Evolutionary conservation across 2,797 vertebrate species (phyloP), one percentile per base, ranked within the genome.

Genomic region (Xenentodon cancila): DNA sequence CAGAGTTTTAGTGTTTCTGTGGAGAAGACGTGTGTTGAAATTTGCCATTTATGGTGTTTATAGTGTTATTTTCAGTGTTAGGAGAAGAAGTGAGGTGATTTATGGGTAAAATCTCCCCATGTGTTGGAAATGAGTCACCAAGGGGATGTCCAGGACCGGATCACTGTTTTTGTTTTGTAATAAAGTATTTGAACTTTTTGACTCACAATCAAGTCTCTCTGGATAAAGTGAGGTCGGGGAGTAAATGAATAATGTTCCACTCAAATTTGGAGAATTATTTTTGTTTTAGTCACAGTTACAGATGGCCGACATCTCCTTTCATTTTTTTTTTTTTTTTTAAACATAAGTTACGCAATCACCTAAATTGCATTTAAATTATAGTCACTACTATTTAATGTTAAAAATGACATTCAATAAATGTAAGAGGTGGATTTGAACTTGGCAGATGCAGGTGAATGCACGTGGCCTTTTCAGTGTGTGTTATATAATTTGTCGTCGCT

Each of bases 131-230:
- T 58, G 63, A 62, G 56, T 69, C 20, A n/a, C 34, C 5, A 46
- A 58, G 16, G 9, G 19, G 59, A 7, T 63, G 60, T 75, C 60
- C 67, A 52, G 59, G 80, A 68, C 59, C 66, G 66, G 17, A 79
- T 75, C 25, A 59, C 40, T 71, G 52, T 32, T 73, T 76, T 78
- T 79, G 48, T n/a, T 84, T 85, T 74, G 42, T 74, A 84, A 84
- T 88, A 83, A 88, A 85, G 46, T 76, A 70, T 78, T 86, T 52
- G 25, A 75, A 68, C 61, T 25, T 25, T 7, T 50, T 58, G 32
- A 51, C n/a, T 34, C 4, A 8, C 25, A 64, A 13, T 40, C 12
- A 55, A 1, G 1, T 43, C 71, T 63, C 20, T 60, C 9, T 42
- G 1, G 6, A 21, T 13, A 20, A 25, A 22, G 17, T n/a, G 1